Percentiles rank a stretch among this genome's conserved stretches.
Conservation (phyloP, 2,888 invertebrate genomes). For the Epinotia ramella region DNA sequence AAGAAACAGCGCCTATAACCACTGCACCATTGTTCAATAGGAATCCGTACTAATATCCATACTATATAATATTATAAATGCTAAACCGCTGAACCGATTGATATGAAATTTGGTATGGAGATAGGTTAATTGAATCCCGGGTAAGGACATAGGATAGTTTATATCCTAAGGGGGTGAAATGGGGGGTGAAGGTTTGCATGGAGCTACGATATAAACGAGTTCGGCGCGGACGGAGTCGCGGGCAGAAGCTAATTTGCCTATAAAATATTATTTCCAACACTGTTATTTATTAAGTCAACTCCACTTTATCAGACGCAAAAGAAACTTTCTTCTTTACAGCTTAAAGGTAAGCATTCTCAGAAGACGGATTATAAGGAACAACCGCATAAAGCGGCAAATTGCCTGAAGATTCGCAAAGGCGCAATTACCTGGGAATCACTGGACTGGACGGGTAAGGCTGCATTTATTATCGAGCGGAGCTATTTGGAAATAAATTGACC, state of each 20-base stretch:
- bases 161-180: no score
- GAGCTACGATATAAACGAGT: no score
- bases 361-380: constrained; percentile 32
- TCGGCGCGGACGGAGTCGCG: no score
- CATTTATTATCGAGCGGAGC: constrained; percentile 11
- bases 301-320: constrained; percentile 1
- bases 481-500: not conserved
- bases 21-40: no score
- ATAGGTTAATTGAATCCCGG: no score
- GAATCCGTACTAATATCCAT: no score
- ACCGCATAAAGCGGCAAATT: constrained; percentile 28
- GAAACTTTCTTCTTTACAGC: constrained; percentile 11
- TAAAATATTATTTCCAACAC: not conserved
- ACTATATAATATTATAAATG: no score
- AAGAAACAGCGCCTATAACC: no score
- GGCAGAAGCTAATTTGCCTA: not conserved
- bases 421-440: constrained; percentile 30
- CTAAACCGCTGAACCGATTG: no score
- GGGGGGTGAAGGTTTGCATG: no score
- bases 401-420: constrained; percentile 31
- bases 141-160: no score
- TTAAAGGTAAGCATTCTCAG: constrained; percentile 18
- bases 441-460: constrained; percentile 15
- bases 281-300: not conserved
- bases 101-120: no score